Conservation (phyloP, 1,140 invertebrate genomes). For the Riptortus pedestris region DNA sequence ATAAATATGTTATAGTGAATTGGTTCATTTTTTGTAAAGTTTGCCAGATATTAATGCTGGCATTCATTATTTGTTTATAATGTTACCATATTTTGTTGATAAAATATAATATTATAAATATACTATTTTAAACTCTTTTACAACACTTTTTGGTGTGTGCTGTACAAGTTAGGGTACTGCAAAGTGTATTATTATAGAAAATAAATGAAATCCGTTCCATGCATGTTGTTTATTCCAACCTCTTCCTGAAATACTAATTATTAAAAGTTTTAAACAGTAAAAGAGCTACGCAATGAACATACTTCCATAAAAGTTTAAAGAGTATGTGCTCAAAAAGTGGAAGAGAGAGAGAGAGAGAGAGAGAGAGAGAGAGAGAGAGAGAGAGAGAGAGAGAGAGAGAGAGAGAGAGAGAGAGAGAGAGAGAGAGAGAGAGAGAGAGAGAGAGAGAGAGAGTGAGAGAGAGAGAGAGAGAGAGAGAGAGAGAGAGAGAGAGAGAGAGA, state of each 20-base stretch:
- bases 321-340: too few species aligned
- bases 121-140: conserved; percentile 15
- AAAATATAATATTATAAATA: conserved; percentile 2
- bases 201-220: conserved; percentile 25
- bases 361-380: too few species aligned
- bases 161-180: conserved; percentile 6
- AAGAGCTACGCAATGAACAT: too few species aligned
- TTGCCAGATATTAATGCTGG: background rate
- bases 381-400: too few species aligned
- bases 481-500: too few species aligned
- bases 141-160: conserved; percentile 8
- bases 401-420: too few species aligned
- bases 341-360: too few species aligned
- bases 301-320: too few species aligned
- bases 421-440: too few species aligned
- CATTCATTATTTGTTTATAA: conserved; percentile 10
- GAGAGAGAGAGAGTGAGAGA: too few species aligned
- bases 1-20: background rate
- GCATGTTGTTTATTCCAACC: background rate
- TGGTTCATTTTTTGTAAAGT: background rate
- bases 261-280: too few species aligned
- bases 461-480: too few species aligned
- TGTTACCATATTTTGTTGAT: conserved; percentile 19
- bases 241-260: background rate
- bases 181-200: conserved; percentile 15